These are phyloP conservation scores for Pteromalus puparum DNA, from an alignment of 1,140 invertebrate genomes.

Conservation along the genomic window DNA sequence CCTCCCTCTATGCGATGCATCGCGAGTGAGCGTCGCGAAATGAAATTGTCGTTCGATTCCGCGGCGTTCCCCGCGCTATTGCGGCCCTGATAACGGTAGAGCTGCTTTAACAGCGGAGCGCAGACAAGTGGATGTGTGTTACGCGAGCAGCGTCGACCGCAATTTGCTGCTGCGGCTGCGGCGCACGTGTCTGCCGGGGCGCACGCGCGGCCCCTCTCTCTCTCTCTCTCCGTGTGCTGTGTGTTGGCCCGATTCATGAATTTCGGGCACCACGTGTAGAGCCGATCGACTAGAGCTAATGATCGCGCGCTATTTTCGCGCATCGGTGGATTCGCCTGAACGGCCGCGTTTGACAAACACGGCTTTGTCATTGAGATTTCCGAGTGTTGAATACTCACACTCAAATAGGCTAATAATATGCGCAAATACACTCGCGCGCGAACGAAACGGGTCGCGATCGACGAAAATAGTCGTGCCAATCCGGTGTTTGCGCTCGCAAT, in stretches of 20 bases:
- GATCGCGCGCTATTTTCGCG: no score
- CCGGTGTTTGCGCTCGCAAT: background rate
- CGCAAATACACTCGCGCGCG: no score
- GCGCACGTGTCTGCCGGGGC: constrained; percentile 56
- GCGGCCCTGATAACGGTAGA: constrained; percentile 46
- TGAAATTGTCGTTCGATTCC: constrained; percentile 31
- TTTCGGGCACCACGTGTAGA: background rate
- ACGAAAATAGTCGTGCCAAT: background rate
- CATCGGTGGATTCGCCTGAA: no score
- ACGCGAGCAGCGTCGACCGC: constrained; percentile 47
- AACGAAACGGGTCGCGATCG: no score
- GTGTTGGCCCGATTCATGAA: background rate
- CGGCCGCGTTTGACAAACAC: no score
- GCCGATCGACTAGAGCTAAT: background rate
- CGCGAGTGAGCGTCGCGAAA: background rate
- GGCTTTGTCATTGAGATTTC: background rate
- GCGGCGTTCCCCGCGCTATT: background rate
- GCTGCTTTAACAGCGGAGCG: constrained; percentile 28
- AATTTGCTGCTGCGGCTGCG: constrained; percentile 32
- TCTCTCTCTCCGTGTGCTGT: background rate
- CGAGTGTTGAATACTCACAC: no score
- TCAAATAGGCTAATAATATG: no score
- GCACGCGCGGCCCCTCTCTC: background rate
- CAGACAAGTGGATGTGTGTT: constrained; percentile 53
- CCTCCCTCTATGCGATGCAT: background rate